Conservation (phyloP, 2,797 vertebrate genomes). For the Numenius phaeopus region DNA sequence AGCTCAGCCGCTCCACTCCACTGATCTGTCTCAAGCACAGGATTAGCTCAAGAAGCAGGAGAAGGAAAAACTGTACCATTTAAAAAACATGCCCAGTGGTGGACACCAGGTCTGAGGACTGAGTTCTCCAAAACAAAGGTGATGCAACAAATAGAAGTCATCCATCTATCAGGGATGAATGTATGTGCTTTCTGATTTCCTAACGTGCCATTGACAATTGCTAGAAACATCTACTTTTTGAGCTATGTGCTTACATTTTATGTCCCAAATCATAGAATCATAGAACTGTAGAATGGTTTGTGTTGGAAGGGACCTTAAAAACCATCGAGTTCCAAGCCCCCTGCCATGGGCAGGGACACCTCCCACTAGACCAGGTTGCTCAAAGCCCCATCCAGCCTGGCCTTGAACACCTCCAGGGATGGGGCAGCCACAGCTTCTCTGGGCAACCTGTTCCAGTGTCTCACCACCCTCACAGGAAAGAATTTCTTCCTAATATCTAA, state of each 20-base stretch:
- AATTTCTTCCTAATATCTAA: too few relatives aligned
- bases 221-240: not conserved
- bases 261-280: not conserved
- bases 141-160: not conserved
- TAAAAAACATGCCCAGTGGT: not conserved
- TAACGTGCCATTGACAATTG: not conserved
- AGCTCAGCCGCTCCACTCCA: not conserved
- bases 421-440: too few relatives aligned
- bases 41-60: not conserved
- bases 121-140: not conserved
- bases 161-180: not conserved
- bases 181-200: not conserved
- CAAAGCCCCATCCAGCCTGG: too few relatives aligned
- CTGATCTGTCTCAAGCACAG: not conserved
- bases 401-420: too few relatives aligned
- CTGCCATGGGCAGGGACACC: too few relatives aligned
- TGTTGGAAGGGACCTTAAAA: too few relatives aligned
- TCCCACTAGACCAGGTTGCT: too few relatives aligned
- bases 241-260: not conserved
- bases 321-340: too few relatives aligned
- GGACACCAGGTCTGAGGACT: not conserved
- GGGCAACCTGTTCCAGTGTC: too few relatives aligned
- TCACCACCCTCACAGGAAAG: too few relatives aligned
- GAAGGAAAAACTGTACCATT: not conserved
- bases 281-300: too few relatives aligned